Base-by-base conservation (phyloP, 2,797 vertebrate genomes). In the Schizopygopsis malacanthus region DNA sequence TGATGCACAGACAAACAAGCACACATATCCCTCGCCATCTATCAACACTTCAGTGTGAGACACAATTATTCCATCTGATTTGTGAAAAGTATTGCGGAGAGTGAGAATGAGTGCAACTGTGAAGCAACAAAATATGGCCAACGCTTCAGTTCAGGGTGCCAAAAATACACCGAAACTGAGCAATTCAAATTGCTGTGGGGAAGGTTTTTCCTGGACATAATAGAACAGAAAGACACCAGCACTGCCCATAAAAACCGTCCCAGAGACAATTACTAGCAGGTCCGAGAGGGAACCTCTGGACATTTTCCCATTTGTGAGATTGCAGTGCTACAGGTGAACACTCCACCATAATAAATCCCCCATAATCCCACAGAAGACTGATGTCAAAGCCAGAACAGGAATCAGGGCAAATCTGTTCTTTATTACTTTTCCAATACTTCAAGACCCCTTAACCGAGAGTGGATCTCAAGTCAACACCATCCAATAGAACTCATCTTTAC, bases 371-470 rank as follows among this genome's bases (percentile, higher is more conserved):
- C 67, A 70, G 45, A 73, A 80, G 82, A 88, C 80, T 86, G 71
- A 69, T 82, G 83, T 88, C 77, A 86, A 87, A 22, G 67, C 83
- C 80, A 82, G 56, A 83, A 73, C 37, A 80, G 75, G 75, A 90
- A 89, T 87, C 82, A 75, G 67, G 84, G 73, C 86, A 89, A 84
- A 87, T 88, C 77, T 86, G 75, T 73, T 71, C 85, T 88, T 86
- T 88, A 87, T 84, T 87, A 85, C 89, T 85, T 87, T 84, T 81
- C 83, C 65, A 79, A 81, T 85, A 86, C 83, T 83, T 88, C 86
- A 85, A 83, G 37, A 47, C 75, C 52, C 77, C 33, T 43, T 83
- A 83, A 88, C 84, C 75, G 7, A 89, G 86, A 88, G 89, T 88
- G 88, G 85, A 87, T 87, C 86, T 88, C 86, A 86, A 86, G 87